phyloP scores from a whole-genome alignment of 2,888 invertebrate species.

The Andrena trimmerana region DNA sequence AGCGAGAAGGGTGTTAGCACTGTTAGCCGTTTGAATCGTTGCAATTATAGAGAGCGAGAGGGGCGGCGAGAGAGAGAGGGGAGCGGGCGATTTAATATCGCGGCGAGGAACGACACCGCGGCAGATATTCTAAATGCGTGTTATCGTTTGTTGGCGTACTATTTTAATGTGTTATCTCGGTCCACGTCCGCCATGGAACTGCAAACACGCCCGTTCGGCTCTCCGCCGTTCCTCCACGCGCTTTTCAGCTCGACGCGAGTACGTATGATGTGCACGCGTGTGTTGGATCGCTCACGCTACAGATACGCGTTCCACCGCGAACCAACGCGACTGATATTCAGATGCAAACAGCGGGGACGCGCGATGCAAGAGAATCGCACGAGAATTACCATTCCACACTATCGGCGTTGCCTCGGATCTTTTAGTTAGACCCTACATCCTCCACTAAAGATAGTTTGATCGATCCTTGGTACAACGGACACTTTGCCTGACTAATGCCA shows the following conservation, averaged over 20 bases:
- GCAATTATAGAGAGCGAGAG: slow-evolving; percentile 39
- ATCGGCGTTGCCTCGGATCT: background rate
- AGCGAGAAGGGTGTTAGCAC: slow-evolving; percentile 18
- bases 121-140: slow-evolving; percentile 79
- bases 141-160: slow-evolving; percentile 78
- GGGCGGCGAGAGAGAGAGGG: no score
- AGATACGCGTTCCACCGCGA: slow-evolving; percentile 4
- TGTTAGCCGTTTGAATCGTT: slow-evolving; percentile 21
- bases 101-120: slow-evolving; percentile 59
- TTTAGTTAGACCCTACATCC: background rate
- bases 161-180: slow-evolving; percentile 82
- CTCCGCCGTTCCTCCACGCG: slow-evolving; percentile 25
- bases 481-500: background rate
- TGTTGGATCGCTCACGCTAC: slow-evolving; percentile 1
- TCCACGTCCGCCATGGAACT: slow-evolving; percentile 78
- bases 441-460: background rate
- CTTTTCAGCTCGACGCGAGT: slow-evolving; percentile 5
- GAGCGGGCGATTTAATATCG: slow-evolving; percentile 60
- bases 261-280: background rate
- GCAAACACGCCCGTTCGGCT: slow-evolving; percentile 71
- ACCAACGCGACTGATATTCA: slow-evolving; percentile 28
- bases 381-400: no score
- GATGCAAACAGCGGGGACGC: slow-evolving; percentile 24
- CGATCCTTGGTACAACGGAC: background rate
- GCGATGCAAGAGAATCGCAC: background rate